Evolutionary conservation across 2,888 invertebrate species (phyloP).

Genomic region (Slavum lentiscoides): DNA sequence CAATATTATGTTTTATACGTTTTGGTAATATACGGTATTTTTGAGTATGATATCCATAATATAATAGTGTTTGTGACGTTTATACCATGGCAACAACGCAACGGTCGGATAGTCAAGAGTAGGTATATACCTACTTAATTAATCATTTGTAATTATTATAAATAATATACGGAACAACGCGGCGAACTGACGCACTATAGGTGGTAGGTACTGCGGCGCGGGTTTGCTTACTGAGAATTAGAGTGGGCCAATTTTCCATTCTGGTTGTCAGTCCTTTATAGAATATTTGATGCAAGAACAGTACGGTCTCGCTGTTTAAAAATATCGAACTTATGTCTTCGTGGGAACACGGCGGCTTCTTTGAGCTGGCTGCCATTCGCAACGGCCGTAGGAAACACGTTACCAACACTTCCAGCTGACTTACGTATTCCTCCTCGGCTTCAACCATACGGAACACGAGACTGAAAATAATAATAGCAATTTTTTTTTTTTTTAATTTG

Average conservation of each 20-base stretch:
- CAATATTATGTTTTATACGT: too few species aligned
- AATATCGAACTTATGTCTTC: slow-evolving; percentile 94
- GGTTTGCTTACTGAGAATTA: slow-evolving; percentile 75
- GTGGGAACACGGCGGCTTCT: slow-evolving; percentile 88
- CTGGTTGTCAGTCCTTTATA: slow-evolving; percentile 87
- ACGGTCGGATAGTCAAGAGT: neutral
- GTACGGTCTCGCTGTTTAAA: slow-evolving; percentile 86
- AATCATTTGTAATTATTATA: neutral
- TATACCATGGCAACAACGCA: neutral
- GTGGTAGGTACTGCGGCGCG: neutral
- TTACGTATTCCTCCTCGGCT: slow-evolving; percentile 89
- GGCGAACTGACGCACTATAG: neutral
- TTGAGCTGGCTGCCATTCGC: slow-evolving; percentile 92
- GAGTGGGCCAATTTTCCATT: slow-evolving; percentile 91
- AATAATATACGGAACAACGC: neutral
- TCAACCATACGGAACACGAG: slow-evolving; percentile 90
- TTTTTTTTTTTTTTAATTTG: too few species aligned
- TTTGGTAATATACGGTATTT: neutral
- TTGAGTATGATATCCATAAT: neutral
- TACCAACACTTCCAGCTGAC: slow-evolving; percentile 82
- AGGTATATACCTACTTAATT: neutral
- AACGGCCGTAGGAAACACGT: slow-evolving; percentile 87
- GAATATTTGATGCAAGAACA: slow-evolving; percentile 92
- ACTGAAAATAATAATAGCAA: slow-evolving; percentile 61
- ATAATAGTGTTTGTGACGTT: neutral